Base-by-base conservation (phyloP, 2,888 invertebrate genomes). In the Kryphioiulus occultus region DNA sequence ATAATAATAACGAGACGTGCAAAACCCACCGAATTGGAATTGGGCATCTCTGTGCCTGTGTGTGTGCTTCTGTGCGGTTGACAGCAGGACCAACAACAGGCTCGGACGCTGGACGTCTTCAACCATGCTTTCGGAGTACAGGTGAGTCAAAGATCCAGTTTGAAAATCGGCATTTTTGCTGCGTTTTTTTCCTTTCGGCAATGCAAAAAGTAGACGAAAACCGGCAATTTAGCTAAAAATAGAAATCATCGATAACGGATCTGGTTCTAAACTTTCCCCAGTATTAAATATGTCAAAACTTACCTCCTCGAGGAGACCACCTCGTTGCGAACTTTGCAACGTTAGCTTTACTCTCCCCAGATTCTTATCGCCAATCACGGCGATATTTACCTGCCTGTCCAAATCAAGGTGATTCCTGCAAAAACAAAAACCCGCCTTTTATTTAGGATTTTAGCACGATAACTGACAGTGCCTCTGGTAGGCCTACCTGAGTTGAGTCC, bases 361-460 rank as follows among this genome's bases (percentile, higher is more conserved):
- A 78, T 78, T 78, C 30, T 78, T 78, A 78, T 78, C 78, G 26
- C 15, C 26, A 78, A 78, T 78, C 78, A 78, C 78, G 78, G 53
- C 78, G 78, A 78, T 78, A 30, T 30, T 7, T 15, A 17, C 78
- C 78, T 78, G 30, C 78, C 78, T 78, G 30, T 78, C 78, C 78
- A 30, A 78, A 78, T 78, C 78, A 78, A 78, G 78, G 78, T 78
- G 30, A 30, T 30, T 78, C 17, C 30, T 68, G 4, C 30, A 78
- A 22, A 22, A 68, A 22, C 22, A 68, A 68, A 26, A 78, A 26
- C 26, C 10, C 30, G 9, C 19, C n/a, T 59, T 59, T 59, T 59
- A 68, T 26, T 68, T 15, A 30, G 78, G 78, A 78, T 78, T 78
- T 30, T 30, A 10, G 68, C 78, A 30, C 26, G 30, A 30, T 30